phyloP scores from a whole-genome alignment of 1,140 invertebrate genomes.

The Argopecten irradians region DNA sequence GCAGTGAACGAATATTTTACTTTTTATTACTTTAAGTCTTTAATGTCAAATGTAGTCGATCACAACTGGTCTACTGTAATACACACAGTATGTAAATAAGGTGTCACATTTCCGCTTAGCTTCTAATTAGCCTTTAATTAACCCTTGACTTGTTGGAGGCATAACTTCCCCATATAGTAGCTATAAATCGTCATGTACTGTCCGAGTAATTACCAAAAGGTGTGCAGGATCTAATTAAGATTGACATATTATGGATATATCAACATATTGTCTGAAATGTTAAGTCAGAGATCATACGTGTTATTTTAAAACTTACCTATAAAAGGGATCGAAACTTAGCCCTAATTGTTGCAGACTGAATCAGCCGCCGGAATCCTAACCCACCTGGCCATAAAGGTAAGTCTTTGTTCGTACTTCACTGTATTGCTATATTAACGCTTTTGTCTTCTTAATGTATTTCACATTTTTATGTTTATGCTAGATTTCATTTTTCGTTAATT shows the following conservation, averaged over 20 bases:
- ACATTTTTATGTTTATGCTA: too few species aligned
- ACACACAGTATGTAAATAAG: background rate
- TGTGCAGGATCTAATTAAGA: background rate
- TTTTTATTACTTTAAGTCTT: background rate
- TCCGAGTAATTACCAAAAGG: background rate
- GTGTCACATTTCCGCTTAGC: background rate
- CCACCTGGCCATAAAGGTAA: background rate
- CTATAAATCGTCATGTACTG: background rate
- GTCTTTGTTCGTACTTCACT: too few species aligned
- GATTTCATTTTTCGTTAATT: too few species aligned
- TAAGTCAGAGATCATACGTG: background rate
- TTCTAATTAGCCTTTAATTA: background rate
- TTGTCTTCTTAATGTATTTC: too few species aligned
- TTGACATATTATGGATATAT: conserved; percentile 4
- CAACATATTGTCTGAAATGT: background rate
- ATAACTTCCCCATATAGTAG: background rate
- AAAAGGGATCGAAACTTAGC: background rate
- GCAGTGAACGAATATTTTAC: background rate
- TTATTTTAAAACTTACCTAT: background rate
- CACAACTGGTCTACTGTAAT: background rate
- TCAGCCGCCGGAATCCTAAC: background rate
- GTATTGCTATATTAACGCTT: too few species aligned
- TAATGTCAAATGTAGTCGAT: background rate
- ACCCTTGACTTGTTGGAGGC: background rate
- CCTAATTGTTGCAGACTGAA: background rate